These are phyloP conservation scores for Marronus borbonicus DNA, from an alignment of 2,888 invertebrate genomes.

Conservation along the genomic window DNA sequence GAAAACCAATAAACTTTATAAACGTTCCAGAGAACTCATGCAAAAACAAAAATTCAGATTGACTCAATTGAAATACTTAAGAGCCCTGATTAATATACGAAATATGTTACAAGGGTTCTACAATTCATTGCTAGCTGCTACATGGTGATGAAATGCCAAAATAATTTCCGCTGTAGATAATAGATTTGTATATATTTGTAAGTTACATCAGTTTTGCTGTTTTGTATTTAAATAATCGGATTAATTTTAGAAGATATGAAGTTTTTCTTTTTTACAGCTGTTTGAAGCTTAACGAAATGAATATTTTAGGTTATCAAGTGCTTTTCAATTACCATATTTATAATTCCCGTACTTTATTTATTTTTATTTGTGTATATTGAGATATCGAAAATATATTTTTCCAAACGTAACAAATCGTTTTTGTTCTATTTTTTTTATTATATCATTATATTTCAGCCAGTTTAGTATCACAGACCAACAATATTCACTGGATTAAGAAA, in stretches of 20 bases:
- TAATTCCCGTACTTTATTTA: not conserved
- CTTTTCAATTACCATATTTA: not conserved
- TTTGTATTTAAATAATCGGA: not conserved
- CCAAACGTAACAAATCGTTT: not conserved
- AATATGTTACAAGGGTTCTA: constrained; percentile 49
- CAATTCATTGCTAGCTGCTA: constrained; percentile 32
- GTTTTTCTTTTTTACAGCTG: too few relatives aligned
- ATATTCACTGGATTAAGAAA: too few relatives aligned
- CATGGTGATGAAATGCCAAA: not conserved
- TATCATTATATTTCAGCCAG: too few relatives aligned
- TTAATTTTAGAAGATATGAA: too few relatives aligned
- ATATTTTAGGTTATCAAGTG: too few relatives aligned
- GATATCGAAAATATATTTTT: constrained; percentile 15
- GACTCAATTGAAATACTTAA: constrained; percentile 39
- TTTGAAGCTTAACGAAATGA: too few relatives aligned
- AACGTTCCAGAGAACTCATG: constrained; percentile 41
- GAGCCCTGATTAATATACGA: constrained; percentile 38
- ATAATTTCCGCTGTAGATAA: constrained; percentile 1
- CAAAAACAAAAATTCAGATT: constrained; percentile 39
- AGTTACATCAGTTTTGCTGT: not conserved
- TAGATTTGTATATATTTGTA: not conserved
- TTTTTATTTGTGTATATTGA: not conserved
- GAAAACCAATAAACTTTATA: constrained; percentile 29
- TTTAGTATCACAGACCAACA: too few relatives aligned
- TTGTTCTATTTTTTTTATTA: not conserved